phyloP scores from a whole-genome alignment of 2,797 vertebrate species.

The Lepidocolaptes lacrymiger region DNA sequence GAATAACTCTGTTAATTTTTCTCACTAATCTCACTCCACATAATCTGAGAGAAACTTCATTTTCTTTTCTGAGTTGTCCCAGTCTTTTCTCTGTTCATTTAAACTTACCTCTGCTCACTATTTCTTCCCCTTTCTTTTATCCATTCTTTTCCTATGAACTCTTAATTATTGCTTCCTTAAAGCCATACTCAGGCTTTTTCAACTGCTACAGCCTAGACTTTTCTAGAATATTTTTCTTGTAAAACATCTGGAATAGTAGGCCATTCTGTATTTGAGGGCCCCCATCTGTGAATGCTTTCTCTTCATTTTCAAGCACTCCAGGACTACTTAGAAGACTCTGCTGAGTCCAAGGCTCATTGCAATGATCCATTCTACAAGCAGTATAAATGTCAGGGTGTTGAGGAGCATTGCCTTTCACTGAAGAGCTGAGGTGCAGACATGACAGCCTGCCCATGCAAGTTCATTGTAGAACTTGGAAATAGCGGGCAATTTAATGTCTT shows the following conservation, averaged over 20 bases:
- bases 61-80: not conserved
- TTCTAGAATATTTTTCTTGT: not conserved
- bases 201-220: not conserved
- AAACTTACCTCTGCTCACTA: not conserved
- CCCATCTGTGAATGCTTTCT: not conserved
- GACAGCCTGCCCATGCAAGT: not conserved
- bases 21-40: not conserved
- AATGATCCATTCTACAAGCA: not conserved
- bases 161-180: not conserved
- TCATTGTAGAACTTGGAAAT: not conserved
- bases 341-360: not conserved
- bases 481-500: not conserved
- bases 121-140: not conserved
- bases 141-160: not conserved
- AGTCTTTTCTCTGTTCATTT: not conserved
- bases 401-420: not conserved
- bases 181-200: not conserved
- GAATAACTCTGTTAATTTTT: not conserved
- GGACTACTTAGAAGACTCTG: not conserved
- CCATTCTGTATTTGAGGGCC: not conserved
- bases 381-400: not conserved
- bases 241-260: not conserved
- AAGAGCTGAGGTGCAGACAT: not conserved
- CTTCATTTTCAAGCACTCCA: not conserved
- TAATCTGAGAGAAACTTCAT: not conserved